These are phyloP conservation scores for Drosophila macrothrix DNA, from an alignment of 2,888 invertebrate genomes.

Conservation along the genomic window DNA sequence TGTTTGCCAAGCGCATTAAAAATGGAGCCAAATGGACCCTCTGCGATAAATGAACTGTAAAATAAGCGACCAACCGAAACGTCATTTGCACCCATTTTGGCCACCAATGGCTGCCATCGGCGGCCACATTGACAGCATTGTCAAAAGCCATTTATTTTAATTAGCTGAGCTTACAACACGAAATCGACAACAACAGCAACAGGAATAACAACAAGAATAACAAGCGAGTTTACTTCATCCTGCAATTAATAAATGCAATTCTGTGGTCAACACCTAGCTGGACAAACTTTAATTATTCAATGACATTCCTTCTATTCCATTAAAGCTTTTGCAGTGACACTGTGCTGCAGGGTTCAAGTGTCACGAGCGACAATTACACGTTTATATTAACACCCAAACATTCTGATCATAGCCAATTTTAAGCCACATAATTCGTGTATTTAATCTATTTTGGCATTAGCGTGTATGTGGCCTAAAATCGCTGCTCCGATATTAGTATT, in stretches of 20 bases:
- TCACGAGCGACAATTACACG: neutral
- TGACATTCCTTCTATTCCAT: neutral
- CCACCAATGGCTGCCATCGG: constrained; percentile 24
- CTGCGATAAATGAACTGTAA: constrained; percentile 70
- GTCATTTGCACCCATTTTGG: constrained; percentile 53
- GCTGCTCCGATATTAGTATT: neutral
- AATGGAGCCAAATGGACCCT: constrained; percentile 27
- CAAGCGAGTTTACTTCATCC: constrained; percentile 46
- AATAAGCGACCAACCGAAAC: constrained; percentile 56
- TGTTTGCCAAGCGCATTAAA: constrained; percentile 26
- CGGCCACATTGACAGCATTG: constrained; percentile 60
- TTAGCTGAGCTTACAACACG: constrained; percentile 57
- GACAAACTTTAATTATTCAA: constrained; percentile 16
- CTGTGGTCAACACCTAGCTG: constrained; percentile 47
- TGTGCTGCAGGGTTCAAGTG: neutral
- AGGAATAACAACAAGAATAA: constrained; percentile 20
- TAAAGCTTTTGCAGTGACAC: neutral
- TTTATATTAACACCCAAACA: neutral
- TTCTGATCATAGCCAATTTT: neutral
- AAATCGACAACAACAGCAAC: constrained; percentile 11
- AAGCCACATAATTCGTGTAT: neutral
- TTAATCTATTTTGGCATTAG: neutral
- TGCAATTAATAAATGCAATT: constrained; percentile 67
- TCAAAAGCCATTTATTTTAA: constrained; percentile 74
- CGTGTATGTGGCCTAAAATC: neutral